These are phyloP conservation scores for Mus caroli DNA, from an alignment of 2,797 vertebrate species.

Conservation along the genomic window DNA sequence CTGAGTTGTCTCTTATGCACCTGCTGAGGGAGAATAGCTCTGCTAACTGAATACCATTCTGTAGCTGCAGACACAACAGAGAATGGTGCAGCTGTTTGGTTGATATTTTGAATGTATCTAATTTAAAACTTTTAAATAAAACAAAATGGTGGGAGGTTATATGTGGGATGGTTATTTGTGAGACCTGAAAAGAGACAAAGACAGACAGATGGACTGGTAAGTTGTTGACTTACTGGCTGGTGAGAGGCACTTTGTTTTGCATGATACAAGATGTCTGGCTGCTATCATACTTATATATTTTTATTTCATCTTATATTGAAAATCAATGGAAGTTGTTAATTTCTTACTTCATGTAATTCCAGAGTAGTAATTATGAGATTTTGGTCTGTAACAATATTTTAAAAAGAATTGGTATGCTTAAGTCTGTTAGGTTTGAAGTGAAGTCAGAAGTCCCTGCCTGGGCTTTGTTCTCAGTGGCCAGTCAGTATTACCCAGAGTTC, in stretches of 20 bases:
- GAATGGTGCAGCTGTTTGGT: background rate
- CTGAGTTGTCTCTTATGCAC: background rate
- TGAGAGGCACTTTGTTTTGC: background rate
- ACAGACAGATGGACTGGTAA: background rate
- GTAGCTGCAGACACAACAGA: background rate
- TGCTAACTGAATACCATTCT: background rate
- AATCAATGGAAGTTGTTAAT: background rate
- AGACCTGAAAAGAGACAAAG: background rate
- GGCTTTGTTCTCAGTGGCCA: too few species aligned
- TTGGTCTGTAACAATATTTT: background rate
- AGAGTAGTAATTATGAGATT: background rate
- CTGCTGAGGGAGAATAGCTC: background rate
- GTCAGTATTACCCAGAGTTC: background rate
- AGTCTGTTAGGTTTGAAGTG: background rate
- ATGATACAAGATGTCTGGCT: background rate
- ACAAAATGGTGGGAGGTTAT: background rate
- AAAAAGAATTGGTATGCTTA: background rate
- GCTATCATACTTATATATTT: background rate
- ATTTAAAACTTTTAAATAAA: background rate
- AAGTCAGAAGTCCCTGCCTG: background rate
- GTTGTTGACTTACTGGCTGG: background rate
- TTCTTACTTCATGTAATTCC: background rate
- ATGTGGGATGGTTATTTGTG: background rate
- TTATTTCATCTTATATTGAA: slow-evolving; percentile 1
- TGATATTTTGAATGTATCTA: background rate